phyloP scores from a whole-genome alignment of 2,888 invertebrate species.

The Galerucella pusilla region DNA sequence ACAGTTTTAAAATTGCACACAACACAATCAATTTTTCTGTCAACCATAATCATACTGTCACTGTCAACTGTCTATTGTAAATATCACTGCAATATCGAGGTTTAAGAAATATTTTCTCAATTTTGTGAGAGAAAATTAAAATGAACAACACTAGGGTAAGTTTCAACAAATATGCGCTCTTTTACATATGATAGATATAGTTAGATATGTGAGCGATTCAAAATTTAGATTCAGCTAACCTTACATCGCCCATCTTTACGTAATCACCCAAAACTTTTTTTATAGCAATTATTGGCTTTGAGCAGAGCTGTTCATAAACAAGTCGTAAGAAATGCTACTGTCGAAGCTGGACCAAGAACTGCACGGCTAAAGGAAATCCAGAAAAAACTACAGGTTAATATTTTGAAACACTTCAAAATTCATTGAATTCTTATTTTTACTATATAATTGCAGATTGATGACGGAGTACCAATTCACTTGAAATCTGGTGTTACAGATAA shows the following conservation, averaged over 20 bases:
- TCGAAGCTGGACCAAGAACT: constrained; percentile 37
- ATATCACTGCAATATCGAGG: background rate
- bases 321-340: constrained; percentile 39
- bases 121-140: background rate
- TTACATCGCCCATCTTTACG: constrained; percentile 15
- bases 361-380: constrained; percentile 45
- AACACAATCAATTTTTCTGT: too few relatives aligned
- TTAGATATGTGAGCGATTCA: background rate
- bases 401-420: background rate
- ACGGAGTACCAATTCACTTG: constrained; percentile 71
- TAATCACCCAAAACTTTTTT: constrained; percentile 8
- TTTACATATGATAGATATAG: background rate
- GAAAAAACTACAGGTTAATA: constrained; percentile 49
- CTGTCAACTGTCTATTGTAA: background rate
- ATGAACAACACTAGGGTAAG: background rate
- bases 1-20: too few relatives aligned
- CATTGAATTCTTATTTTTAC: background rate
- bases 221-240: background rate
- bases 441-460: constrained; percentile 66
- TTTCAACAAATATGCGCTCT: background rate
- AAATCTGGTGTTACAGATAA: constrained; percentile 70
- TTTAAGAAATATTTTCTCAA: background rate
- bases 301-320: constrained; percentile 40
- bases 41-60: background rate
- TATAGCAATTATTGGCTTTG: constrained; percentile 31